Evolutionary conservation across 2,888 invertebrate species (phyloP).

Genomic region (Ectemnius lituratus): DNA sequence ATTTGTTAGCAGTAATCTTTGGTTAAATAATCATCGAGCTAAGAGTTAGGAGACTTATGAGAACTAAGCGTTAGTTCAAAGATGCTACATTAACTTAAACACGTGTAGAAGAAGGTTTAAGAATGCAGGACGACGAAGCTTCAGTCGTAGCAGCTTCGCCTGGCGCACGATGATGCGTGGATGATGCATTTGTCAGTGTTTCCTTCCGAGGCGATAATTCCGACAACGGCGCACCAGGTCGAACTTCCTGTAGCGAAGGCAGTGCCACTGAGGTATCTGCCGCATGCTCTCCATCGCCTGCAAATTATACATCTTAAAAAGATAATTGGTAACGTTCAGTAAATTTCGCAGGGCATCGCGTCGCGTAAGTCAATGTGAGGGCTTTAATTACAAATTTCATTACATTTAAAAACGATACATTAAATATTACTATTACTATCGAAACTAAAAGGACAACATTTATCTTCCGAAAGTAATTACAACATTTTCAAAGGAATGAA

Average conservation of each 20-base stretch:
- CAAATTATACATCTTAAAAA: slow-evolving; percentile 58
- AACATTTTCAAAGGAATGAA: too few relatives aligned
- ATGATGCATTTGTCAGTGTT: slow-evolving; percentile 77
- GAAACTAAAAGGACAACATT: too few relatives aligned
- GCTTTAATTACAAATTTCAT: too few relatives aligned
- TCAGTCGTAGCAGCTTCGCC: slow-evolving; percentile 50
- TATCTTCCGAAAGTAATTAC: too few relatives aligned
- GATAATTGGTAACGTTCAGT: slow-evolving; percentile 41
- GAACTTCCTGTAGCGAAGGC: slow-evolving; percentile 88
- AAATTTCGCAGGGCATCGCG: slow-evolving; percentile 9
- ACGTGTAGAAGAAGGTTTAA: slow-evolving; percentile 54
- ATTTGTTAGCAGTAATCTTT: not conserved
- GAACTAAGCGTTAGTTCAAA: not conserved
- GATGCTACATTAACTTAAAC: slow-evolving; percentile 41
- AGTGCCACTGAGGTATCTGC: slow-evolving; percentile 91
- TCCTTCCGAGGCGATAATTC: slow-evolving; percentile 83
- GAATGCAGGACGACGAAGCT: slow-evolving; percentile 54
- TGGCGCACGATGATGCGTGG: slow-evolving; percentile 34
- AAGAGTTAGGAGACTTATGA: not conserved
- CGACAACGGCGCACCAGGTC: slow-evolving; percentile 88
- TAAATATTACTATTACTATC: too few relatives aligned
- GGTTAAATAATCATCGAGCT: not conserved
- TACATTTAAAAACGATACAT: too few relatives aligned
- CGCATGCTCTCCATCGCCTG: slow-evolving; percentile 87
- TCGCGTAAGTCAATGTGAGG: too few relatives aligned